These are phyloP conservation scores for Trachymyrmex cornetzi DNA, from an alignment of 1,140 invertebrate genomes.

Conservation along the genomic window DNA sequence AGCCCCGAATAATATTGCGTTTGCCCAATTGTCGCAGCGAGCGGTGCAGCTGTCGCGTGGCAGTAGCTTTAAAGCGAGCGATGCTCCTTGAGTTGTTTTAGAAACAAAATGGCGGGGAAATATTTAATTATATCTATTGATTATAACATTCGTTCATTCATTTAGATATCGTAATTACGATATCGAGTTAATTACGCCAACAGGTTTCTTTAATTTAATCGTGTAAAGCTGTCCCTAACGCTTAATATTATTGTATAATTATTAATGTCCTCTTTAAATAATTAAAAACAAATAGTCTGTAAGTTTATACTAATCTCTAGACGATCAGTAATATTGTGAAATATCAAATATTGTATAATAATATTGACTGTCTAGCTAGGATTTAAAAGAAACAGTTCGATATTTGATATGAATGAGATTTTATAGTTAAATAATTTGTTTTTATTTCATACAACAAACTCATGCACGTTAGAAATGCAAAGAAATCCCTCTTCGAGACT, in stretches of 20 bases:
- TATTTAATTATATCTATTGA: slow-evolving; percentile 31
- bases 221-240: too few relatives aligned
- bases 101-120: neutral
- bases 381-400: neutral
- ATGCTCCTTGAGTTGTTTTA: neutral
- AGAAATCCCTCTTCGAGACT: slow-evolving; percentile 35
- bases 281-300: too few relatives aligned
- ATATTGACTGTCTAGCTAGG: too few relatives aligned
- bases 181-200: neutral
- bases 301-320: too few relatives aligned
- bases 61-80: neutral
- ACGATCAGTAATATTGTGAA: too few relatives aligned
- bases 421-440: neutral
- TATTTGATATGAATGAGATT: neutral
- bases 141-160: neutral
- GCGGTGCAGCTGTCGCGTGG: slow-evolving; percentile 39
- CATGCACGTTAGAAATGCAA: neutral
- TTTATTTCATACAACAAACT: neutral
- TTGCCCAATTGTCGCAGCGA: slow-evolving; percentile 45
- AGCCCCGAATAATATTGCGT: slow-evolving; percentile 42
- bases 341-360: too few relatives aligned
- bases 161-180: slow-evolving; percentile 5
- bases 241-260: too few relatives aligned
- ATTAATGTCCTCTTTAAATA: too few relatives aligned
- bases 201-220: neutral